Conservation (phyloP, 2,113 vertebrate genomes). For the Thunnus thynnus region DNA sequence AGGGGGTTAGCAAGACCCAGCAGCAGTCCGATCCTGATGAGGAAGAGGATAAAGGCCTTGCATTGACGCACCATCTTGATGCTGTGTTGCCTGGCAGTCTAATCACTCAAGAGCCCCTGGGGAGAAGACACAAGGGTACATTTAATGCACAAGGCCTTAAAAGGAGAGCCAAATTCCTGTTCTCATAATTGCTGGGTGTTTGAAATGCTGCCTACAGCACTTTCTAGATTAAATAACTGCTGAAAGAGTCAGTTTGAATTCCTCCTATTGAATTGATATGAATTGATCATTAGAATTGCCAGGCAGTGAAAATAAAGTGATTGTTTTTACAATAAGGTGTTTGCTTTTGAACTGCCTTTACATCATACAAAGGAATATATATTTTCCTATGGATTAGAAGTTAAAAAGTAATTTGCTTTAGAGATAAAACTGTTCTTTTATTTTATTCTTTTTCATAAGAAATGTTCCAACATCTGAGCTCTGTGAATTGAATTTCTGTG, state of each 20-base stretch:
- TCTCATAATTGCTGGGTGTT: constrained; percentile 75
- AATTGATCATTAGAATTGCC: constrained; percentile 58
- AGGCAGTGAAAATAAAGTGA: constrained; percentile 35
- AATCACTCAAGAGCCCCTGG: constrained; percentile 87
- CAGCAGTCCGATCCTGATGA: constrained; percentile 93
- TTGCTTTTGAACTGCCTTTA: constrained; percentile 9
- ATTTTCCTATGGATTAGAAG: background rate
- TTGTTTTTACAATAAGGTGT: constrained; percentile 8
- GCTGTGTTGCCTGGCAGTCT: constrained; percentile 82
- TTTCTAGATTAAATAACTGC: constrained; percentile 67
- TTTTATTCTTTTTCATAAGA: constrained; percentile 59
- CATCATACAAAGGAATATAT: background rate
- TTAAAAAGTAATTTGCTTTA: constrained; percentile 13
- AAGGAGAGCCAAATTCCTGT: constrained; percentile 68
- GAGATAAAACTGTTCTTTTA: background rate
- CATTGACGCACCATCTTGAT: constrained; percentile 94
- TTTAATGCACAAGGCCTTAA: constrained; percentile 77
- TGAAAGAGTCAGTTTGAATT: constrained; percentile 57
- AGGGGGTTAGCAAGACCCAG: constrained; percentile 91
- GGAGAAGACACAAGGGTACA: constrained; percentile 79
- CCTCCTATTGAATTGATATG: constrained; percentile 60
- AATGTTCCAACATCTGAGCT: constrained; percentile 52
- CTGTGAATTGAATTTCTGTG: constrained; percentile 70
- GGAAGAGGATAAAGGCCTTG: constrained; percentile 93
- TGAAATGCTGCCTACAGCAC: constrained; percentile 69